Evolutionary conservation across 1,140 invertebrate species (phyloP).

Genomic region (Apis dorsata): DNA sequence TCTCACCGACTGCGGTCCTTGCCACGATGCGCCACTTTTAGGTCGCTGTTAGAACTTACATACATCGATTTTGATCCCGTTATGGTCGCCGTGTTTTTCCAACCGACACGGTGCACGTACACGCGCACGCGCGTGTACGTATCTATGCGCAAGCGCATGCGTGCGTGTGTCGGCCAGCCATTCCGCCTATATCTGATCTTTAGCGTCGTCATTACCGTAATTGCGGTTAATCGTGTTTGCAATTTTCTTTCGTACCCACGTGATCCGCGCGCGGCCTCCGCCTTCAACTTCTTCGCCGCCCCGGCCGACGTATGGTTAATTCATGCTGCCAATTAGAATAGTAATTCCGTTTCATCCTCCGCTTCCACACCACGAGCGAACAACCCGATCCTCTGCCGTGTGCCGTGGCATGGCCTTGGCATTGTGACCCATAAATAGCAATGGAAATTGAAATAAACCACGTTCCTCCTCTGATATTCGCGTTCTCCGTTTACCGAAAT

Average conservation of each 20-base stretch:
- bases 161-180: no score
- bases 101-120: not conserved
- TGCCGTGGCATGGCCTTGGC: not conserved
- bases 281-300: not conserved
- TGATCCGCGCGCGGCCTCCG: slow-evolving; percentile 8
- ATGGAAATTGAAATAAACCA: not conserved
- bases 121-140: no score
- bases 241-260: slow-evolving; percentile 36
- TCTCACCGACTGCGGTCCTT: not conserved
- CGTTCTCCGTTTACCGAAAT: no score
- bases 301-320: slow-evolving; percentile 10
- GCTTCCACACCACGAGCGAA: not conserved
- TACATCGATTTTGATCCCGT: slow-evolving; percentile 46
- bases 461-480: no score
- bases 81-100: slow-evolving; percentile 18
- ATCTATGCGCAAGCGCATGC: not conserved
- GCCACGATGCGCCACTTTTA: slow-evolving; percentile 30
- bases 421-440: not conserved
- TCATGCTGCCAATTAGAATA: slow-evolving; percentile 22
- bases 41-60: slow-evolving; percentile 36
- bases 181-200: slow-evolving; percentile 20
- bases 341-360: not conserved
- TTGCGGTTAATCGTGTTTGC: slow-evolving; percentile 36
- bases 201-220: slow-evolving; percentile 37
- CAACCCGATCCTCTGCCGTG: not conserved